These are phyloP conservation scores for Pantherophis vulpinus DNA, from an alignment of 2,797 vertebrate species.

Conservation along the genomic window DNA sequence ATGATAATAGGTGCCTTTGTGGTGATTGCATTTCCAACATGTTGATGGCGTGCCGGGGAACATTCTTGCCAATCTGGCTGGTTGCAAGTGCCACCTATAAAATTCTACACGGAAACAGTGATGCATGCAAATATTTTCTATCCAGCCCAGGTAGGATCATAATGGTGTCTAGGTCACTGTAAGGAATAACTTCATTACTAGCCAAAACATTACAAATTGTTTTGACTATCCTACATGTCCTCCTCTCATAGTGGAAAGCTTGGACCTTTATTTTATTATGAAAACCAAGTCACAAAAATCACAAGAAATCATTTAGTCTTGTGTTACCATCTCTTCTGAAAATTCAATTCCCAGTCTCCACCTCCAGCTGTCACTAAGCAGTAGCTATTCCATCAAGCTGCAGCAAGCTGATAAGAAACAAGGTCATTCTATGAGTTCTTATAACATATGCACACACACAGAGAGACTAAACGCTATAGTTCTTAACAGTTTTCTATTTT, in stretches of 20 bases:
- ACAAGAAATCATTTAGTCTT: not conserved
- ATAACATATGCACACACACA: not conserved
- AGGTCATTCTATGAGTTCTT: not conserved
- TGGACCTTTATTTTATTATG: not conserved
- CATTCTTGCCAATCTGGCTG: too few relatives aligned
- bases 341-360: not conserved
- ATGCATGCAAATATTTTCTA: not conserved
- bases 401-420: not conserved
- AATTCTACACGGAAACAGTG: not conserved
- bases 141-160: not conserved
- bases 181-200: not conserved
- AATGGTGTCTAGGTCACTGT: not conserved
- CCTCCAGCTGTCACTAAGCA: not conserved
- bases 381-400: not conserved
- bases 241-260: not conserved
- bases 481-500: not conserved
- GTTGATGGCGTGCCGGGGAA: too few relatives aligned
- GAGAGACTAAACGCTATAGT: not conserved
- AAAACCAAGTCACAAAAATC: not conserved
- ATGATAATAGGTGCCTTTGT: too few relatives aligned
- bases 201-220: not conserved
- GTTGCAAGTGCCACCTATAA: too few relatives aligned
- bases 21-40: too few relatives aligned
- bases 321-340: not conserved
- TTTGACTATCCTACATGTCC: constrained; percentile 1